Evolutionary conservation across 2,888 invertebrate genomes (phyloP).

Genomic region (Sturmia bella): DNA sequence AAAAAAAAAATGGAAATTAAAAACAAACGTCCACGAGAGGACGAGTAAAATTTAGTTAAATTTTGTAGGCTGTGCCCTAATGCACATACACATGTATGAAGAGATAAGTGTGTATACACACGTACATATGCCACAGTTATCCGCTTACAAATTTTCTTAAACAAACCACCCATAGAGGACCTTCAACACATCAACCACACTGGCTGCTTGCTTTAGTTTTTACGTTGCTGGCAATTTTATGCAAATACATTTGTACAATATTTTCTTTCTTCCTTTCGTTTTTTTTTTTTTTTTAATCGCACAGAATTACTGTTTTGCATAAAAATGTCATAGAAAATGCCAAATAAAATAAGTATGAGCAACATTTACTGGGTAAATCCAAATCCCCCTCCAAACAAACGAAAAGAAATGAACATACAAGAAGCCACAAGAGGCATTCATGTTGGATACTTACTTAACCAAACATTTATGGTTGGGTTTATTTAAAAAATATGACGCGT

Average conservation of each 20-base stretch:
- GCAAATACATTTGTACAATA: slow-evolving; percentile 41
- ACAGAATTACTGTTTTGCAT: slow-evolving; percentile 59
- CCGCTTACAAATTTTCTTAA: slow-evolving; percentile 44
- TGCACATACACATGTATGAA: not conserved
- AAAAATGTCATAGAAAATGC: slow-evolving; percentile 61
- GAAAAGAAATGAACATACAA: slow-evolving; percentile 9
- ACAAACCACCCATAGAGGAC: slow-evolving; percentile 39
- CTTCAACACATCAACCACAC: slow-evolving; percentile 44
- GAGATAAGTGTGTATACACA: not conserved
- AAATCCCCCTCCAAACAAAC: not conserved
- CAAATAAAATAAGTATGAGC: slow-evolving; percentile 48
- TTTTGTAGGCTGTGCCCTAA: no score
- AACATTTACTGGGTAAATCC: slow-evolving; percentile 23
- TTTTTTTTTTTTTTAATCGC: slow-evolving; percentile 34
- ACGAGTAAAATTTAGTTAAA: no score
- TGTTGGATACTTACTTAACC: slow-evolving; percentile 54
- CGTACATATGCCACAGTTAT: slow-evolving; percentile 13
- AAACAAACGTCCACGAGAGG: no score
- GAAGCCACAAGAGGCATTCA: slow-evolving; percentile 61
- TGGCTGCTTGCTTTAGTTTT: slow-evolving; percentile 4
- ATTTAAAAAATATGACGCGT: slow-evolving; percentile 51
- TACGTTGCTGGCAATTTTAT: slow-evolving; percentile 27
- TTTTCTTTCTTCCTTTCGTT: not conserved
- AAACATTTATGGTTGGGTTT: slow-evolving; percentile 56
- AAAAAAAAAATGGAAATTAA: no score